Conservation (phyloP, 2,113 vertebrate species). For the Lutjanus erythropterus region DNA sequence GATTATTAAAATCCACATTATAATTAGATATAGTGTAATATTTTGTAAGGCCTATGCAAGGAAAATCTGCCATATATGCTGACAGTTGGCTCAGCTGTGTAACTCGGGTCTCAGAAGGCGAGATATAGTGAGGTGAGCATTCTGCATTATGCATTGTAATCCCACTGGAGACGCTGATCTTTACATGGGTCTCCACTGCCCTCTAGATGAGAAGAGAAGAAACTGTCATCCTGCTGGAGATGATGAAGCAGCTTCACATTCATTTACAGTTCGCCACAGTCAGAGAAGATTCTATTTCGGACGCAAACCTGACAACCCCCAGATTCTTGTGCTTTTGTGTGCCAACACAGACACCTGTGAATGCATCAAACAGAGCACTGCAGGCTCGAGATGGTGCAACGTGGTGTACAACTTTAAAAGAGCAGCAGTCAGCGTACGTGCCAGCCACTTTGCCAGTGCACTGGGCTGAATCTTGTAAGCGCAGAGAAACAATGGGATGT, state of each 20-base stretch:
- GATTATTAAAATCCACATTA: conserved; percentile 39
- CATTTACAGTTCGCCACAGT: conserved; percentile 30
- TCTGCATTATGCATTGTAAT: conserved; percentile 53
- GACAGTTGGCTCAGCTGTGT: conserved; percentile 48
- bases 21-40: conserved; percentile 43
- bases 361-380: conserved; percentile 22
- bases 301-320: not conserved
- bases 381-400: not conserved
- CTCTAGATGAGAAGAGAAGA: conserved; percentile 66
- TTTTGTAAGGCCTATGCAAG: conserved; percentile 28
- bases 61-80: conserved; percentile 37
- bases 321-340: conserved; percentile 1
- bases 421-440: conserved; percentile 3
- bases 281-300: conserved; percentile 37
- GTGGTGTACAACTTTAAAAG: conserved; percentile 12
- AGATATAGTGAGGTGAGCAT: conserved; percentile 40
- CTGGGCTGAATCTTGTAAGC: conserved; percentile 49
- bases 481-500: conserved; percentile 45
- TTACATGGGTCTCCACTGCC: conserved; percentile 70
- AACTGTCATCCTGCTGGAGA: conserved; percentile 43
- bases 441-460: conserved; percentile 41
- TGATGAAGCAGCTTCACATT: conserved; percentile 29
- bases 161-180: not conserved
- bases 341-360: conserved; percentile 5
- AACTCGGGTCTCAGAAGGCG: conserved; percentile 48